Evolutionary conservation across 2,888 invertebrate genomes (phyloP).

Genomic region (Dicyrtomina minuta): DNA sequence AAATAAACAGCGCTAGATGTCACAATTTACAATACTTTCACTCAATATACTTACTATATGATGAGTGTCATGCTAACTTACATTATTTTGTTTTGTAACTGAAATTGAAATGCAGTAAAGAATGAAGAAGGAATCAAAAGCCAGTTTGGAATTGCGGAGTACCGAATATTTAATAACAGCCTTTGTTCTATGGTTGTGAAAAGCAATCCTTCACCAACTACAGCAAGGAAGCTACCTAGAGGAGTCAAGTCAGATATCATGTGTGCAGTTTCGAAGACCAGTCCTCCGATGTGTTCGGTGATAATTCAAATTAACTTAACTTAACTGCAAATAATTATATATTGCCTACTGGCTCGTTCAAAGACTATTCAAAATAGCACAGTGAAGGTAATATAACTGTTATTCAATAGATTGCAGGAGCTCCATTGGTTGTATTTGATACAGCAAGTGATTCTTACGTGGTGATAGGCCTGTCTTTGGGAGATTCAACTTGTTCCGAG

Average conservation of each 20-base stretch:
- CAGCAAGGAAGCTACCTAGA: slow-evolving; percentile 15
- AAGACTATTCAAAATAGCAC: no score
- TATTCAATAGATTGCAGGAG: slow-evolving; percentile 31
- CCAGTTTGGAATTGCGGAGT: slow-evolving; percentile 8
- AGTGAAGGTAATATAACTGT: no score
- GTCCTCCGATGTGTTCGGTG: slow-evolving; percentile 21
- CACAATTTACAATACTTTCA: no score
- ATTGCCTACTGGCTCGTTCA: no score
- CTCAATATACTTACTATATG: no score
- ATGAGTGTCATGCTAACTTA: no score
- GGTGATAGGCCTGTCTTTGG: slow-evolving; percentile 26
- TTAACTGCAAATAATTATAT: no score
- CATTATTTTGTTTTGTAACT: no score
- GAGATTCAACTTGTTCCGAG: slow-evolving; percentile 19
- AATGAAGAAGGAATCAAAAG: background rate
- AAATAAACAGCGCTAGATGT: no score
- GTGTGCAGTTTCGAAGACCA: slow-evolving; percentile 22
- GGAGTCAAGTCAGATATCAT: slow-evolving; percentile 33
- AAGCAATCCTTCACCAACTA: background rate
- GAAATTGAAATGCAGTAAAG: no score
- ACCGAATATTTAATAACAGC: slow-evolving; percentile 23
- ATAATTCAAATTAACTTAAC: background rate
- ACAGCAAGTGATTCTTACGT: slow-evolving; percentile 31
- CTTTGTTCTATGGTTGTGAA: slow-evolving; percentile 18
- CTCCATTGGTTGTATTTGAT: slow-evolving; percentile 36